These are phyloP conservation scores for Danionella cerebrum DNA, from an alignment of 2,113 vertebrate species.

Conservation along the genomic window DNA sequence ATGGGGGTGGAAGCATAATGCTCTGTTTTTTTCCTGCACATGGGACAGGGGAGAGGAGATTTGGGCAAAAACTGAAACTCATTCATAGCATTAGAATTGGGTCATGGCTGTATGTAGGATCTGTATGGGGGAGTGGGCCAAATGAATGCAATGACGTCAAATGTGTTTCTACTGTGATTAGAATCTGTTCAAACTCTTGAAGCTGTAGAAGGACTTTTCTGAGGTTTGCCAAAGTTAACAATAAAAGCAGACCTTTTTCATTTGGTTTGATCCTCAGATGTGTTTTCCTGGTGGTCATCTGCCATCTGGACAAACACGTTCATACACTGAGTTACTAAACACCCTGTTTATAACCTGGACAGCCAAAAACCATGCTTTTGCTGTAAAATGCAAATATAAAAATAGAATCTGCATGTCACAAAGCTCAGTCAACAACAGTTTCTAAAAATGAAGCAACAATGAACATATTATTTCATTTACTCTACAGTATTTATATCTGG, in stretches of 20 bases:
- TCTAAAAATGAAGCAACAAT: background rate
- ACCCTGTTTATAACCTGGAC: background rate
- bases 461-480: background rate
- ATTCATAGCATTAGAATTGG: too few species aligned
- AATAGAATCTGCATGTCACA: background rate
- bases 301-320: background rate
- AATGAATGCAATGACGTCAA: too few species aligned
- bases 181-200: too few species aligned
- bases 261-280: background rate
- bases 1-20: too few species aligned
- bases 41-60: too few species aligned
- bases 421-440: background rate
- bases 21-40: too few species aligned
- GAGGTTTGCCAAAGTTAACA: background rate
- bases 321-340: background rate
- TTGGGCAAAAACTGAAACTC: too few species aligned
- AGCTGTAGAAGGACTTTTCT: too few species aligned
- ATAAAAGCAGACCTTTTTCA: background rate
- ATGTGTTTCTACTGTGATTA: too few species aligned
- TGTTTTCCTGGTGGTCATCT: background rate
- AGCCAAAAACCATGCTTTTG: background rate
- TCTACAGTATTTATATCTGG: background rate
- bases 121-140: too few species aligned
- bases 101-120: too few species aligned
- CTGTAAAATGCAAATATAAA: too few species aligned